A percentile compares a stretch with the other conserved stretches of the same genome.
Evolutionary conservation across 1,140 invertebrate species (phyloP).

Genomic region (Manduca sexta): DNA sequence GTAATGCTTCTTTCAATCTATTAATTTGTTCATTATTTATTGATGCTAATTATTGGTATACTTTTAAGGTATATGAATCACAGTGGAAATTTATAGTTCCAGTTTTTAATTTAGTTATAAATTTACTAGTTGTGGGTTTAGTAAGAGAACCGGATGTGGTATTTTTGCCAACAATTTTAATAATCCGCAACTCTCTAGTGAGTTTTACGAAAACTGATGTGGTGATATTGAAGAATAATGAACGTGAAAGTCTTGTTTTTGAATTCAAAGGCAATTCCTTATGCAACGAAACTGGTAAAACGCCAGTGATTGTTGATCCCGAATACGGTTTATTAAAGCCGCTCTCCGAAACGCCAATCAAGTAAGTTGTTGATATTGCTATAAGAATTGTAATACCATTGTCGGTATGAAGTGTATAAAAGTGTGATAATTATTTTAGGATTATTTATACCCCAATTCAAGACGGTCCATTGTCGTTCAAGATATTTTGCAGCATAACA

Average conservation of each 20-base stretch:
- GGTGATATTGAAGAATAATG: slow-evolving; percentile 50
- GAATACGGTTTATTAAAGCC: slow-evolving; percentile 47
- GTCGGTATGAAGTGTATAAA: too few species aligned
- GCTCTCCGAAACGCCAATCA: slow-evolving; percentile 47
- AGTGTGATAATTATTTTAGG: slow-evolving; percentile 23
- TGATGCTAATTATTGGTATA: slow-evolving; percentile 1
- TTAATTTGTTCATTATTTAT: not conserved
- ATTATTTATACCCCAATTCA: slow-evolving; percentile 55
- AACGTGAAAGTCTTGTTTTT: slow-evolving; percentile 47
- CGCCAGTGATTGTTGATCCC: slow-evolving; percentile 47
- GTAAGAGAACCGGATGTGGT: slow-evolving; percentile 55
- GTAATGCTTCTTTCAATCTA: slow-evolving; percentile 20
- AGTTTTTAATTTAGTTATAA: slow-evolving; percentile 33
- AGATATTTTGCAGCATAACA: slow-evolving; percentile 53
- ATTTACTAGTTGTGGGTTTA: slow-evolving; percentile 49
- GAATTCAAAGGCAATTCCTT: slow-evolving; percentile 64
- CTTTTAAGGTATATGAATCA: slow-evolving; percentile 50
- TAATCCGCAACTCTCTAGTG: slow-evolving; percentile 56
- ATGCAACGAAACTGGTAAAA: slow-evolving; percentile 54
- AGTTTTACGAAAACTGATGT: slow-evolving; percentile 44
- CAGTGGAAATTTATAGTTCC: slow-evolving; percentile 59
- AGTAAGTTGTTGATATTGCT: too few species aligned
- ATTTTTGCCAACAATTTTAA: slow-evolving; percentile 51
- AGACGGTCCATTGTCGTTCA: slow-evolving; percentile 58
- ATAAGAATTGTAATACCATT: too few species aligned